Evolutionary conservation across 2,888 invertebrate species (phyloP), one percentile per base, ranked within the genome.

Genomic region (Drosophila pseudotalamancana): DNA sequence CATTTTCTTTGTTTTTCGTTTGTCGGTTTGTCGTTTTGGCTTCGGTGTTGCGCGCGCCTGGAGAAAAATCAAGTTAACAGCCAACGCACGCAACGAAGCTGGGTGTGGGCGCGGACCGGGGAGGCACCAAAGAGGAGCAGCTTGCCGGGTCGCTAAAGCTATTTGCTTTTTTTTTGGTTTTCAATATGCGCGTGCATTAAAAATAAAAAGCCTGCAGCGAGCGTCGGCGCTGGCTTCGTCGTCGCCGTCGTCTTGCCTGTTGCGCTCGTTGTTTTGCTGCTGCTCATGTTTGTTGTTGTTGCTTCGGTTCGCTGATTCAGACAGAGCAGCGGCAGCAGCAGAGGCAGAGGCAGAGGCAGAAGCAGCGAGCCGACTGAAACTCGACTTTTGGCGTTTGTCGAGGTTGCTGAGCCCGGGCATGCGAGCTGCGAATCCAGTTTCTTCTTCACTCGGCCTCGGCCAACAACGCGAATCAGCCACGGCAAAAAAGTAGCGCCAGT

Each of bases 11-110:
- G 78, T 85, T 72, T 71, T 80, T 84, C 64, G 70, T 66, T 60
- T 65, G n/a, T n/a, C n/a, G n/a, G n/a, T n/a, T n/a, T n/a, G n/a
- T 64, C 6, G 27, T 65, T 62, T 65, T 64, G 54, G 42, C 49
- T 42, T 50, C 37, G 42, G 46, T 53, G 57, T 21, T 40, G 59
- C 39, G 50, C 35, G 76, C 59, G 85, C 75, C 76, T 60, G 39
- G 87, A 87, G 82, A 83, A 83, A 86, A 83, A 83, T 83, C 82
- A 83, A 83, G 82, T 83, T 83, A 83, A 76, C 78, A 78, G 49
- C 77, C 77, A 80, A 73, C 77, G 77, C 87, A 80, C 82, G 77
- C 74, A 73, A 71, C 66, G 61, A 35, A 35, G 48, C 50, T 32
- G 55, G 43, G 56, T 57, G 61, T 63, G 55, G 71, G 46, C 12